Evolutionary conservation across 2,113 vertebrate species (phyloP).

Genomic region (Lycaon pictus): DNA sequence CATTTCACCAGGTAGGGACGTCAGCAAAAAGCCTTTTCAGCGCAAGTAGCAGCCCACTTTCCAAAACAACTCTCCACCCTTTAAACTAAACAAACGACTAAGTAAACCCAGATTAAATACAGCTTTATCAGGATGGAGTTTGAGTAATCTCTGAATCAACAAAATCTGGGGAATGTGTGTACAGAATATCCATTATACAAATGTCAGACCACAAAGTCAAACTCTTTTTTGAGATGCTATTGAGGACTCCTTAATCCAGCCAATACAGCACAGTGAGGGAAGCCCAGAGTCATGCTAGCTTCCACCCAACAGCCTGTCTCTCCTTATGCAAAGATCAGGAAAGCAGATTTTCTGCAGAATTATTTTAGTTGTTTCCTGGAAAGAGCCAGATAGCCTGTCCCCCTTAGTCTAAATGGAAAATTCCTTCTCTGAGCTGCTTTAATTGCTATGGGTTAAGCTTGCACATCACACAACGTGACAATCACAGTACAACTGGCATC

Average conservation of each 20-base stretch:
- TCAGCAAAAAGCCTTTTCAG: slow-evolving; percentile 49
- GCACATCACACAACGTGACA: neutral
- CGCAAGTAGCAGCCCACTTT: slow-evolving; percentile 39
- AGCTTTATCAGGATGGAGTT: slow-evolving; percentile 73
- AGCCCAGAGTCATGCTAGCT: neutral
- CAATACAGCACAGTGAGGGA: neutral
- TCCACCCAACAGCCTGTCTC: neutral
- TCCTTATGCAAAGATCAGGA: neutral
- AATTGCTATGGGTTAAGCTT: neutral
- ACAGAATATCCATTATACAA: slow-evolving; percentile 74
- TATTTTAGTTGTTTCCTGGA: neutral
- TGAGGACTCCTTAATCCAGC: slow-evolving; percentile 64
- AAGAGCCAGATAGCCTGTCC: neutral
- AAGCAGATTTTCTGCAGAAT: neutral
- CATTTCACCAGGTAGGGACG: neutral
- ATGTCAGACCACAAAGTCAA: slow-evolving; percentile 76
- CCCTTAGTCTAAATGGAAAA: neutral
- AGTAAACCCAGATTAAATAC: slow-evolving; percentile 73
- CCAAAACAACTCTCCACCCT: slow-evolving; percentile 63
- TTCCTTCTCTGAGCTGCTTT: neutral
- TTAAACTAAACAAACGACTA: slow-evolving; percentile 56
- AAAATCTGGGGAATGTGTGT: slow-evolving; percentile 70
- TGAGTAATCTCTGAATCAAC: slow-evolving; percentile 79
- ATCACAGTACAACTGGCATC: neutral
- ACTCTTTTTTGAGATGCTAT: slow-evolving; percentile 52